Conservation (phyloP, 2,113 vertebrate genomes). For the Lagopus leucura region DNA sequence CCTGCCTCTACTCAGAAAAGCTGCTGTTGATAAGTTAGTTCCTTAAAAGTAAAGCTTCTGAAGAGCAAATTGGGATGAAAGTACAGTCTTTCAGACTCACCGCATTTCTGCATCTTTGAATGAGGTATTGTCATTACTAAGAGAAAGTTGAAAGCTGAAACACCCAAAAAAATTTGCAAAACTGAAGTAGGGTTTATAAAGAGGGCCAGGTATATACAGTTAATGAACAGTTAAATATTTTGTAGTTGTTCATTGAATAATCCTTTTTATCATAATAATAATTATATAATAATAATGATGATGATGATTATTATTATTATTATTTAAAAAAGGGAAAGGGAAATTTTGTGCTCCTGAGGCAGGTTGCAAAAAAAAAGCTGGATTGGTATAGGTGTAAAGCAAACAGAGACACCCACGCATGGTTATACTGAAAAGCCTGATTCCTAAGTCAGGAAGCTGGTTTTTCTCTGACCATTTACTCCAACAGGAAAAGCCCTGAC, state of each 20-base stretch:
- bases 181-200: neutral
- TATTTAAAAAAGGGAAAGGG: neutral
- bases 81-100: neutral
- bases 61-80: neutral
- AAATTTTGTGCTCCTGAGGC: neutral
- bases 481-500: neutral
- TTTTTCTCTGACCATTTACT: neutral
- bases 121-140: neutral
- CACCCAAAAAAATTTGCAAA: neutral
- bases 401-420: neutral
- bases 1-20: neutral
- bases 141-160: neutral
- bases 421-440: neutral
- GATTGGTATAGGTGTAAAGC: neutral
- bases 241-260: neutral
- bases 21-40: neutral
- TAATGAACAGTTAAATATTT: neutral
- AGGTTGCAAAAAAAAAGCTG: neutral
- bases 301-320: no score
- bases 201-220: neutral
- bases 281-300: no score
- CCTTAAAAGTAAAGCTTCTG: neutral
- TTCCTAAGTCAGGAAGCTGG: neutral
- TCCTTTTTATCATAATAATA: neutral
- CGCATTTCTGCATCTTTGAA: neutral